A percentile compares a stretch with the other conserved stretches of the same genome.
Evolutionary conservation across 2,113 vertebrate species (phyloP).

Genomic region (Anas platyrhynchos): DNA sequence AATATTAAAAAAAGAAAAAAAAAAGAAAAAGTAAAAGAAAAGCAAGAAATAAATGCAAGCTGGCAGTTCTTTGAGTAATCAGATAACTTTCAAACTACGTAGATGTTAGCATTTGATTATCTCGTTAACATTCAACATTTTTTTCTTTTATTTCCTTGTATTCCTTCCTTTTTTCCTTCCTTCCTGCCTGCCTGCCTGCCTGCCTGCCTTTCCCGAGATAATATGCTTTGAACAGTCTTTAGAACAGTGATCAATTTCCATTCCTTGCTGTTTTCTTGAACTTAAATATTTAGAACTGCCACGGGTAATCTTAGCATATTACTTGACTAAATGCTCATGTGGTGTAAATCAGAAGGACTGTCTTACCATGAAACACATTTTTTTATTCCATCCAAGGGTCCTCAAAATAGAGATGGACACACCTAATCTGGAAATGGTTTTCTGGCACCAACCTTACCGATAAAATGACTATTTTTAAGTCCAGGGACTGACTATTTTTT

Average conservation of each 20-base stretch:
- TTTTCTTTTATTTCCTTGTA: neutral
- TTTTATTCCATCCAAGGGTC: neutral
- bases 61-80: neutral
- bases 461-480: neutral
- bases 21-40: neutral
- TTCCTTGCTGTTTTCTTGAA: neutral
- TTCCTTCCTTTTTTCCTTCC: neutral
- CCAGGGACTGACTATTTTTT: neutral
- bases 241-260: neutral
- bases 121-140: neutral
- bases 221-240: neutral
- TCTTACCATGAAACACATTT: neutral
- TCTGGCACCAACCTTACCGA: neutral
- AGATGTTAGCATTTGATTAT: neutral
- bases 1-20: neutral
- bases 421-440: neutral
- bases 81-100: neutral
- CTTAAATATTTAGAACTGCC: neutral
- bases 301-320: neutral
- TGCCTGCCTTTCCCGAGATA: neutral
- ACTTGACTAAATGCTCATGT: neutral
- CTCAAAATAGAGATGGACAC: neutral
- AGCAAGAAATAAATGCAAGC: conserved; percentile 21
- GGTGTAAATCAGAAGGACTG: neutral
- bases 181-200: neutral